Conservation (phyloP, 2,113 vertebrate species). For the Carassius gibelio region DNA sequence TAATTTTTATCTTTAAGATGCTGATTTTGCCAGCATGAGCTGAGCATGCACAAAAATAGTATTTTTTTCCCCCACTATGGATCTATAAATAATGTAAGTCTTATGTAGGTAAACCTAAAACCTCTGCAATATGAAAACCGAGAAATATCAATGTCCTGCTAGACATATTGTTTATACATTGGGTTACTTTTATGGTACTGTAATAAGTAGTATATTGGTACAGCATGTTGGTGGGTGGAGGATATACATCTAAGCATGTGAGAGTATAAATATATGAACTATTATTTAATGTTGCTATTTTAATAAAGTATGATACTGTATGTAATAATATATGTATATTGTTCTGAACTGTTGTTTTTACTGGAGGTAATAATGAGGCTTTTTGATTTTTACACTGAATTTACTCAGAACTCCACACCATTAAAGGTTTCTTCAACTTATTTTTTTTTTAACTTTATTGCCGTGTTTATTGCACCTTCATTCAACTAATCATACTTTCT, state of each 20-base stretch:
- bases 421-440: slow-evolving; percentile 65
- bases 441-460: neutral
- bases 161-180: slow-evolving; percentile 22
- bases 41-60: slow-evolving; percentile 3
- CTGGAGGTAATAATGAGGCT: slow-evolving; percentile 57
- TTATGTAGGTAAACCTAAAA: neutral
- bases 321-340: slow-evolving; percentile 72
- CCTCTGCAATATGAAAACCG: slow-evolving; percentile 8
- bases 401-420: slow-evolving; percentile 66
- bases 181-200: slow-evolving; percentile 48
- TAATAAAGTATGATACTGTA: slow-evolving; percentile 74
- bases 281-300: slow-evolving; percentile 80
- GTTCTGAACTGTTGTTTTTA: slow-evolving; percentile 63
- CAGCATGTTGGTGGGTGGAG: slow-evolving; percentile 39
- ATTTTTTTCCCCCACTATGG: neutral
- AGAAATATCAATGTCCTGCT: slow-evolving; percentile 7
- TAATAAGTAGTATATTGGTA: slow-evolving; percentile 23
- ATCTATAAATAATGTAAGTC: slow-evolving; percentile 2
- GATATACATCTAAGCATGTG: slow-evolving; percentile 17
- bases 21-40: slow-evolving; percentile 6
- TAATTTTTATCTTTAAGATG: neutral
- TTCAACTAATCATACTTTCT: neutral
- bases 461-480: neutral
- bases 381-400: slow-evolving; percentile 42
- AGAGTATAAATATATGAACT: slow-evolving; percentile 65